These are phyloP conservation scores for Xylota segnis DNA, from an alignment of 2,888 invertebrate genomes.

Conservation along the genomic window DNA sequence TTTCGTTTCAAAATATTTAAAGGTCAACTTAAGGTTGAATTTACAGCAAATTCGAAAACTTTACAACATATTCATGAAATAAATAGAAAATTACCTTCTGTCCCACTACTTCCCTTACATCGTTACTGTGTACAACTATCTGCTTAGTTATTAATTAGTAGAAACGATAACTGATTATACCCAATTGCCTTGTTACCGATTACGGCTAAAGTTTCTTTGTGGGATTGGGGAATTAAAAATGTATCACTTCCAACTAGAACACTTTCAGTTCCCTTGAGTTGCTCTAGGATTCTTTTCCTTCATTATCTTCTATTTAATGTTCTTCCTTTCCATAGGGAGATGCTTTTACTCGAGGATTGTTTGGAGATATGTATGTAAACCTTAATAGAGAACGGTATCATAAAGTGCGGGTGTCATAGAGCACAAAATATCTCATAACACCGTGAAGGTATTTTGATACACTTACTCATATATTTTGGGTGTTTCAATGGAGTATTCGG, in stretches of 20 bases:
- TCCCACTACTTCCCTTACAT: no score
- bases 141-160: neutral
- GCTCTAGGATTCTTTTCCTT: neutral
- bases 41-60: no score
- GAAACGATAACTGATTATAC: neutral
- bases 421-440: no score
- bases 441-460: no score
- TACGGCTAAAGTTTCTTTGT: neutral
- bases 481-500: no score
- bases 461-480: no score
- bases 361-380: neutral
- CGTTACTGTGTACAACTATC: no score
- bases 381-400: neutral
- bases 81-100: no score
- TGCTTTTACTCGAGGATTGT: neutral
- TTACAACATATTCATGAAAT: no score
- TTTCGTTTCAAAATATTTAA: no score
- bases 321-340: neutral
- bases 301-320: neutral
- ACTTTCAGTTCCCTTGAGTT: neutral
- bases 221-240: neutral
- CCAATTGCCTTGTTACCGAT: conserved; percentile 2
- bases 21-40: no score
- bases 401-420: no score
- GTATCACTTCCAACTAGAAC: neutral